Conservation (phyloP, 2,888 invertebrate genomes). For the Macrosiphum euphorbiae region DNA sequence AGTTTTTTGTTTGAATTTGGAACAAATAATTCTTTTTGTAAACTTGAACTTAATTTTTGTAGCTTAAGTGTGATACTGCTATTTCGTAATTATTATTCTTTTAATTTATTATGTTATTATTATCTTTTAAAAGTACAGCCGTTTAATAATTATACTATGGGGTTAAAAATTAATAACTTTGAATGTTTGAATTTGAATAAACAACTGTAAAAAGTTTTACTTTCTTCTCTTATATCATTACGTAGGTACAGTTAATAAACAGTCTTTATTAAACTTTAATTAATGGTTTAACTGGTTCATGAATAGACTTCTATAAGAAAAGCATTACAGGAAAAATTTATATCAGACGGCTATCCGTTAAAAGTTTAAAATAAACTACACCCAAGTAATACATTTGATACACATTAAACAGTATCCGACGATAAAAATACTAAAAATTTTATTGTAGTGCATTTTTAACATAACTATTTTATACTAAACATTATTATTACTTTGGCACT, state of each 20-base stretch:
- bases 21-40: background rate
- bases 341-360: background rate
- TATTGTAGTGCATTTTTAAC: background rate
- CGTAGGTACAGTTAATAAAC: background rate
- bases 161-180: background rate
- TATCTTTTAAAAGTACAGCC: background rate
- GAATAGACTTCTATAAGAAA: background rate
- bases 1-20: background rate
- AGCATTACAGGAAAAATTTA: background rate
- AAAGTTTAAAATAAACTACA: background rate
- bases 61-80: background rate
- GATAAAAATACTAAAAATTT: background rate
- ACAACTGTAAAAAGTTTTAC: background rate
- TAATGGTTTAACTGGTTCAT: background rate
- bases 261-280: background rate
- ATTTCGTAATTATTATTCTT: background rate
- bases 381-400: background rate
- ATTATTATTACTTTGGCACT: background rate
- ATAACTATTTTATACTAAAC: background rate
- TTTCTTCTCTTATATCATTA: background rate
- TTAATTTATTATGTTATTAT: background rate
- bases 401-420: background rate
- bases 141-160: background rate
- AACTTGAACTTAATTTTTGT: background rate
- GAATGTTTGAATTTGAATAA: background rate